Percentiles rank a stretch among this genome's conserved stretches.
Evolutionary conservation across 2,797 vertebrate genomes (phyloP).

Genomic region (Echeneis naucrates): DNA sequence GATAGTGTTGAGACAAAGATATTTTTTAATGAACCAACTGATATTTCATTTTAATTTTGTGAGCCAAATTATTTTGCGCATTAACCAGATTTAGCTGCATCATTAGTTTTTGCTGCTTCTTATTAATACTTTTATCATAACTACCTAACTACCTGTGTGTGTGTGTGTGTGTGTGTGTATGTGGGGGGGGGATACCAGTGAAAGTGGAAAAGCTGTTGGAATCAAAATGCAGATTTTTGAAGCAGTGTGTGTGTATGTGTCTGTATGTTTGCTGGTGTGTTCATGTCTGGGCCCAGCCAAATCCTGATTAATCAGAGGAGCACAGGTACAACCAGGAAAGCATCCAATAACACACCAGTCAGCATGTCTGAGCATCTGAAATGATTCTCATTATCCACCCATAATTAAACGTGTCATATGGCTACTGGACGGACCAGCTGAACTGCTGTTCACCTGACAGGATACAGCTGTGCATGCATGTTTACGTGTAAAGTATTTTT

Average conservation of each 20-base stretch:
- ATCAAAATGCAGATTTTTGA: not conserved
- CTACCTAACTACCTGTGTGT: too few relatives aligned
- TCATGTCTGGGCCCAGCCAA: not conserved
- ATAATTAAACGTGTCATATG: slow-evolving; percentile 69
- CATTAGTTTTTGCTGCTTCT: not conserved
- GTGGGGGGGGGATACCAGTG: not conserved
- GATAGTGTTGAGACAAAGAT: not conserved
- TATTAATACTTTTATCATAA: not conserved
- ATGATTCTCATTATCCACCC: slow-evolving; percentile 57
- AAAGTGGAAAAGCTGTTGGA: not conserved
- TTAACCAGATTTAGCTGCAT: not conserved
- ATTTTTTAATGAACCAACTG: not conserved
- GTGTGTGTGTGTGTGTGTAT: not conserved
- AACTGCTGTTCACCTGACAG: slow-evolving; percentile 43
- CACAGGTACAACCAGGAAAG: slow-evolving; percentile 5
- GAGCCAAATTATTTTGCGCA: not conserved
- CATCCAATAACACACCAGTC: slow-evolving; percentile 9
- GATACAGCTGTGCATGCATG: slow-evolving; percentile 44
- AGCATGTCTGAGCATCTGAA: slow-evolving; percentile 36
- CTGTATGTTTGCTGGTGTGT: not conserved
- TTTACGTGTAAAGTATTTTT: not conserved
- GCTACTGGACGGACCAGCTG: slow-evolving; percentile 44
- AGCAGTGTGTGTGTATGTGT: not conserved
- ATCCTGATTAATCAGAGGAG: slow-evolving; percentile 4
- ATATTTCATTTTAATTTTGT: not conserved